Evolutionary conservation across 2,888 invertebrate genomes (phyloP), one percentile per base, ranked within the genome.

Genomic region (Icerya purchasi): DNA sequence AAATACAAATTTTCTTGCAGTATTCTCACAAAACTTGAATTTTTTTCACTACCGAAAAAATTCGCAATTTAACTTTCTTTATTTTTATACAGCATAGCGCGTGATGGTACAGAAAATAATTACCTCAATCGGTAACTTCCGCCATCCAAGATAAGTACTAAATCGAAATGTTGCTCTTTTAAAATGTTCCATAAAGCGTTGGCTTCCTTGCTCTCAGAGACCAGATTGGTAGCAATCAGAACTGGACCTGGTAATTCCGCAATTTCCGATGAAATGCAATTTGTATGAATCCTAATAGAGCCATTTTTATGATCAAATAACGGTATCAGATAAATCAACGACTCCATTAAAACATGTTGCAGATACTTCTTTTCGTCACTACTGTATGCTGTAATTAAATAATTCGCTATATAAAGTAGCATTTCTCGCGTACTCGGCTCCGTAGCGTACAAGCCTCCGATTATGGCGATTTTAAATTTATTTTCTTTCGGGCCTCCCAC

Each of bases 341-440:
- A 76, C 64, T 80, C 81, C 56, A 83, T 74, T 3, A 93, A 69
- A 18, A 93, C 71, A 21, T 73, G 72, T 51, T 75, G 69, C 63
- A 86, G 80, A n/a, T n/a, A n/a, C 1, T 76, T 70, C 0, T 82
- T 80, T 66, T 90, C 82, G 23, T 80, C 80, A 58, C 81, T 75
- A 53, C 75, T 73, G 68, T 83, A 79, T 0, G 86, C 90, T 58
- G 77, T 79, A 22, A 84, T 71, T 21, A 93, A 72, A 72, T 93
- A 92, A 0, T 87, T 78, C 0, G 86, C 85, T 65, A 94, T 76
- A 71, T 91, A 83, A 0, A 91, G 68, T 1, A 84, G 72, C 61
- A 94, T 75, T 72, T 94, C 93, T 58, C 91, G 79, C 0, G 91
- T 90, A 19, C 86, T 73, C 0, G 88, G 86, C 68, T 92, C 84